Percentiles rank a stretch among this genome's conserved stretches.
These are phyloP conservation scores for Pyrgilauda ruficollis DNA, from an alignment of 2,113 vertebrate genomes.

Conservation along the genomic window DNA sequence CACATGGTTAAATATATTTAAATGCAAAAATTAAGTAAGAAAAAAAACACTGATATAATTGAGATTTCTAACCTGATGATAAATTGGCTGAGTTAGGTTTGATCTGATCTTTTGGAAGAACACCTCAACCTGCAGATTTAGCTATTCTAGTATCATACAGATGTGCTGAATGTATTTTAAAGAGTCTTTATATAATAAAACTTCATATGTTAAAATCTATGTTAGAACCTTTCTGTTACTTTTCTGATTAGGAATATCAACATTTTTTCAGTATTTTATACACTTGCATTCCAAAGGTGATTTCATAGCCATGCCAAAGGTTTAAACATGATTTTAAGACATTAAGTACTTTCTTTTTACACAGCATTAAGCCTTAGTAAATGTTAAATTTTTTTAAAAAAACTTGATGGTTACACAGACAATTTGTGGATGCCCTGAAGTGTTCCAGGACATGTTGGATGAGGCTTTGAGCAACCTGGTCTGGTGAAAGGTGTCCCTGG, in stretches of 20 bases:
- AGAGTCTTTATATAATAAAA: not conserved
- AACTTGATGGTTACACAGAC: not conserved
- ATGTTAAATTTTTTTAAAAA: not conserved
- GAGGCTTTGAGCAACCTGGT: not conserved
- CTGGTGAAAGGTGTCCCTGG: not conserved
- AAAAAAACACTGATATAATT: not conserved
- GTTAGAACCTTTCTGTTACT: not conserved
- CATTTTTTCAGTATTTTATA: not conserved
- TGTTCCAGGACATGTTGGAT: not conserved
- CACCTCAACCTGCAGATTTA: not conserved
- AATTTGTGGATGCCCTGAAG: not conserved
- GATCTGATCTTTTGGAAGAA: not conserved
- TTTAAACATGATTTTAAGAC: not conserved
- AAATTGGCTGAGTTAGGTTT: not conserved
- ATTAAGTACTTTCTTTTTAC: not conserved
- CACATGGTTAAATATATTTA: not conserved
- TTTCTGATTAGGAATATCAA: not conserved
- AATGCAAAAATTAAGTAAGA: not conserved
- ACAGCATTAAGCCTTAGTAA: not conserved
- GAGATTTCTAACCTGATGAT: not conserved
- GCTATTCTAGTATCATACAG: not conserved
- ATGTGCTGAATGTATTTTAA: not conserved
- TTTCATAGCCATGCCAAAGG: not conserved
- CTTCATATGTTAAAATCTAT: not conserved
- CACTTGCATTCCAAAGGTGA: not conserved